Evolutionary conservation across 92 coral and sea anemone genomes (phyloP), one percentile per base, ranked within the genome.

Genomic region (Epizoanthus rinbou): DNA sequence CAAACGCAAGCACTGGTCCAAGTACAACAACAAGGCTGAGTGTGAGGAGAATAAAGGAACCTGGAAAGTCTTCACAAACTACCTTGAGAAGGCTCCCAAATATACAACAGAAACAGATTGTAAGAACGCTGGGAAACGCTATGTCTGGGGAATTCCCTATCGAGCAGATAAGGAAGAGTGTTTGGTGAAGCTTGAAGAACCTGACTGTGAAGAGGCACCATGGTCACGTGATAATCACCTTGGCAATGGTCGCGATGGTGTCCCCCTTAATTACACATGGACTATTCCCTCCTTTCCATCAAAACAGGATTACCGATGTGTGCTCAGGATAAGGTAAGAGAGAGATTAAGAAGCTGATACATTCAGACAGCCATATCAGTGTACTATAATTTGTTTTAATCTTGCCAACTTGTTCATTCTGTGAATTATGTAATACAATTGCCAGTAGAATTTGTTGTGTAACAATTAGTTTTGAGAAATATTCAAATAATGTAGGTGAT

Each of bases 161-260:
- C 81, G 93, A 56, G 59, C 72, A 7, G 91, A 88, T 13, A 73
- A 91, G 67, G 85, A 88, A 58, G 80, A 85, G 86, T 96, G 99
- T 64, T 60, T 96, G 79, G 98, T 92, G 16, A 86, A 81, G 41
- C 90, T 92, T 15, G 66, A 78, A 21, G 81, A 64, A 21, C 98
- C 97, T 6, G 93, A 92, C 54, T 96, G 99, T 64, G 56, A 86
- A 10, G 90, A 85, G 31, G 97, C 97, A 28, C 91, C 88, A 0
- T 92, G 95, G 93, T 65, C 98, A 8, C 85, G 99, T 43, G 92
- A 88, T 57, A 96, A 96, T 88, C 99, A 96, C 85, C 98, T 96
- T 87, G 99, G 99, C 22, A 94, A 96, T 72, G 94, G 94, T 1
- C 85, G 92, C 16, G 97, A 87, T 16, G 96, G 94, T 47, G 89